Evolutionary conservation across 37 sponge, comb jelly and placozoan species (phyloP).

Genomic region (Bolinopsis microptera): DNA sequence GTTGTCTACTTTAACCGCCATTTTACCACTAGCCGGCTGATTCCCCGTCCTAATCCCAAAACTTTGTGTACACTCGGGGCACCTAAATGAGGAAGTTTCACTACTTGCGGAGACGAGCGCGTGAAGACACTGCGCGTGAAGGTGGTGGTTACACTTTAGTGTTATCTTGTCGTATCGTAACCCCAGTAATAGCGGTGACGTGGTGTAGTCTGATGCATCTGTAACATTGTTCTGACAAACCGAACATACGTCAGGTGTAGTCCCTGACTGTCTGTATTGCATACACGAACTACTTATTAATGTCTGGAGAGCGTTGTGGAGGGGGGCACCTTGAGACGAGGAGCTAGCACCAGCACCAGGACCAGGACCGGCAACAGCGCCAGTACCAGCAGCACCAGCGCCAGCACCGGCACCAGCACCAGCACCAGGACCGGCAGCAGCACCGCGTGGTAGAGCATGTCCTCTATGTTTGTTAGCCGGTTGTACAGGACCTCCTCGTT

Average conservation of each 20-base stretch:
- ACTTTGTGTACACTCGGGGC: conserved; percentile 89
- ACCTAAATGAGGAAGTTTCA: conserved; percentile 57
- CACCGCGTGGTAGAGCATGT: background rate
- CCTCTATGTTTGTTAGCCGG: background rate
- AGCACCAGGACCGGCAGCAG: background rate
- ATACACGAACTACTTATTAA: background rate
- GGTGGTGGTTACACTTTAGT: conserved; percentile 19
- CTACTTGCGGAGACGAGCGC: background rate
- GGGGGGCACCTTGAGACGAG: background rate
- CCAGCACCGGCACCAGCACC: background rate
- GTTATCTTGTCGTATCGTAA: background rate
- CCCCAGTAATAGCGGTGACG: background rate
- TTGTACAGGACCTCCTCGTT: background rate
- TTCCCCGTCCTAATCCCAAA: conserved; percentile 90
- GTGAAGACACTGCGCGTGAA: conserved; percentile 22
- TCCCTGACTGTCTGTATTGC: background rate
- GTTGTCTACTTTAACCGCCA: conserved; percentile 65
- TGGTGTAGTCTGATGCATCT: conserved; percentile 42
- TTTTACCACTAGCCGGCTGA: conserved; percentile 80
- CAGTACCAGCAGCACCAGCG: background rate
- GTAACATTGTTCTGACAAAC: conserved; percentile 6
- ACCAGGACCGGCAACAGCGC: background rate
- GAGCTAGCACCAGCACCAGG: background rate
- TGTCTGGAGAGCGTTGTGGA: background rate
- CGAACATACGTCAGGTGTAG: background rate